These are phyloP conservation scores for Mastomys coucha DNA, from an alignment of 2,113 vertebrate species.

Conservation along the genomic window DNA sequence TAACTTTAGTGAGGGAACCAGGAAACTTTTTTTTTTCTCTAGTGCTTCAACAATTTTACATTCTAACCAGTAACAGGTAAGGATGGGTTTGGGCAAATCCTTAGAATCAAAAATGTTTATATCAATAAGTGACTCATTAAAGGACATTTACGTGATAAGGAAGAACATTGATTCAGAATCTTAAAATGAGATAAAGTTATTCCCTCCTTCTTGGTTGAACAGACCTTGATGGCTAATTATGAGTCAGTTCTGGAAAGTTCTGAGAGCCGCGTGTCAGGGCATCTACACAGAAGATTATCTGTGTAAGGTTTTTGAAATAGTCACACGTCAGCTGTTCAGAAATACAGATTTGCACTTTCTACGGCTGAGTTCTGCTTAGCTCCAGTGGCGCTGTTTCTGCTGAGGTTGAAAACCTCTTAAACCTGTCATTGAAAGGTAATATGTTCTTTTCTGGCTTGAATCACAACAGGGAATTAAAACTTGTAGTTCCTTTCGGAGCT, in stretches of 20 bases:
- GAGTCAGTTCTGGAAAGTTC: neutral
- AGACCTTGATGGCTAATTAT: neutral
- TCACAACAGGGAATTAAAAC: constrained; percentile 42
- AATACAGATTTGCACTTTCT: neutral
- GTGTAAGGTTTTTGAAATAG: neutral
- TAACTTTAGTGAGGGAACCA: constrained; percentile 4
- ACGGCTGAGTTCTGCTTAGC: neutral
- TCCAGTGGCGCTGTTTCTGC: neutral
- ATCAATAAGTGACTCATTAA: constrained; percentile 31
- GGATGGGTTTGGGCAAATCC: neutral
- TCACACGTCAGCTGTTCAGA: neutral
- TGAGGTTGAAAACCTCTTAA: neutral
- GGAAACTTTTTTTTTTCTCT: neutral
- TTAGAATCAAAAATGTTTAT: neutral
- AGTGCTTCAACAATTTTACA: neutral
- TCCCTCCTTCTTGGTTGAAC: neutral
- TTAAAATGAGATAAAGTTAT: constrained; percentile 12
- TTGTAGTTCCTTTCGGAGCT: constrained; percentile 41
- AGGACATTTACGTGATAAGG: neutral
- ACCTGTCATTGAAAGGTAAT: constrained; percentile 5
- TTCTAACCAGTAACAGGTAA: neutral
- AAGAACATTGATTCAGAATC: constrained; percentile 6
- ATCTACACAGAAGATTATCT: neutral
- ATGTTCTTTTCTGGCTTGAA: constrained; percentile 49
- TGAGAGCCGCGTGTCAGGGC: neutral